Conservation (phyloP, 1,140 invertebrate genomes). For the Drosophila mojavensis region DNA sequence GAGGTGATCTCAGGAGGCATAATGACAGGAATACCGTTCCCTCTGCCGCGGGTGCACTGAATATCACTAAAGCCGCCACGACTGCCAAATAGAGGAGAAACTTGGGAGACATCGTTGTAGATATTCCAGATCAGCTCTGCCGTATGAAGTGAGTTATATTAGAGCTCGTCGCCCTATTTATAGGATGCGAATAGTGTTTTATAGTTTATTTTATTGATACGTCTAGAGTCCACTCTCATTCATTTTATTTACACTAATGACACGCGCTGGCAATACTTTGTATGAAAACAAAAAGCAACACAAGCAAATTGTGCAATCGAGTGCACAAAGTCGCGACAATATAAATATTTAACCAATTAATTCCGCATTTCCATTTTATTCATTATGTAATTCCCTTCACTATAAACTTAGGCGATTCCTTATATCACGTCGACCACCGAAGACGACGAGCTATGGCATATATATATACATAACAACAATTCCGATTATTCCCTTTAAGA, state of each 20-base stretch:
- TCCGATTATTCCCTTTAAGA: too few species aligned
- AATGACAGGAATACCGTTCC: neutral
- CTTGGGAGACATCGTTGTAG: conserved; percentile 21
- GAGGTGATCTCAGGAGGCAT: conserved; percentile 10
- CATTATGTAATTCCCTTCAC: neutral
- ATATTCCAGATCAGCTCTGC: neutral
- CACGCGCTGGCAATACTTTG: neutral
- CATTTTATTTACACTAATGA: conserved; percentile 3
- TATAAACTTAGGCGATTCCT: too few species aligned
- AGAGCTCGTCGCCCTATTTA: neutral
- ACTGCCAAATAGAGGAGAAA: conserved; percentile 22
- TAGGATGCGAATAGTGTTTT: neutral
- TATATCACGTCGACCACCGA: too few species aligned
- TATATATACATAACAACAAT: too few species aligned
- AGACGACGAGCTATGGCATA: too few species aligned
- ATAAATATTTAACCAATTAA: conserved; percentile 5
- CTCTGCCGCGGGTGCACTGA: conserved; percentile 5
- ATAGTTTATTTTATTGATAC: neutral
- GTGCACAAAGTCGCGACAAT: neutral
- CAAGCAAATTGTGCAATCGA: conserved; percentile 7
- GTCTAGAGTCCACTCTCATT: too few species aligned
- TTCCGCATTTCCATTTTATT: neutral
- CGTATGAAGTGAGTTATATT: neutral
- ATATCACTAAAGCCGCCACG: conserved; percentile 1
- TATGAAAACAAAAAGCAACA: neutral